These are phyloP conservation scores for Fukomys damarensis DNA, from an alignment of 2,113 vertebrate genomes.

Conservation along the genomic window DNA sequence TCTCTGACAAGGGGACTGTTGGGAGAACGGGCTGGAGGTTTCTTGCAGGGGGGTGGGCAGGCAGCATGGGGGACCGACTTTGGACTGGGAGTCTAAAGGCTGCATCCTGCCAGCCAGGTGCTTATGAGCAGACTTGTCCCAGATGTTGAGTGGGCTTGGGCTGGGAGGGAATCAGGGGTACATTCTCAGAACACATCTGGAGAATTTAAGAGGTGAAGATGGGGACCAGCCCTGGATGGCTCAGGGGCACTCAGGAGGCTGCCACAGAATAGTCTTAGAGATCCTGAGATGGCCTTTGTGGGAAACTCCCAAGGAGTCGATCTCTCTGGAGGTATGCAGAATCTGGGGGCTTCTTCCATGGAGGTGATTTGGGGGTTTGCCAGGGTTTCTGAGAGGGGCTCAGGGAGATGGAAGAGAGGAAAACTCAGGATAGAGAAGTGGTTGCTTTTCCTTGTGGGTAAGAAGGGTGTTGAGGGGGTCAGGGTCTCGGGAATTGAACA, in stretches of 20 bases:
- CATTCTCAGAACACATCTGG: background rate
- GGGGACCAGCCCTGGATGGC: background rate
- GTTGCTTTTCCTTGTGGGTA: background rate
- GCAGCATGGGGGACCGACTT: background rate
- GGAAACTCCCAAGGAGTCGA: background rate
- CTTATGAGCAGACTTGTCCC: background rate
- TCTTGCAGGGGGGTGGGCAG: slow-evolving; percentile 1
- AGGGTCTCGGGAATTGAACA: background rate
- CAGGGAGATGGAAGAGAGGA: background rate
- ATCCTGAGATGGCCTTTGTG: background rate
- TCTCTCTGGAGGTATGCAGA: slow-evolving; percentile 24
- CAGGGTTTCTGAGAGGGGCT: background rate
- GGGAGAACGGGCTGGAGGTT: background rate
- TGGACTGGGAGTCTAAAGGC: background rate
- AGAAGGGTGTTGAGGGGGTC: background rate
- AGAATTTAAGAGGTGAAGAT: background rate
- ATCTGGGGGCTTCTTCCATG: background rate
- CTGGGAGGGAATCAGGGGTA: background rate
- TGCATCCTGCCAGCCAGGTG: background rate
- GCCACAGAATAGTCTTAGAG: background rate
- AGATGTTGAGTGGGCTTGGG: background rate
- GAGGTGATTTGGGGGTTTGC: background rate
- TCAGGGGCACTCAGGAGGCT: background rate
- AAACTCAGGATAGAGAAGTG: background rate
- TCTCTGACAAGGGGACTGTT: background rate